Evolutionary conservation across 1,140 invertebrate genomes (phyloP).

Genomic region (Conus betulinus): DNA sequence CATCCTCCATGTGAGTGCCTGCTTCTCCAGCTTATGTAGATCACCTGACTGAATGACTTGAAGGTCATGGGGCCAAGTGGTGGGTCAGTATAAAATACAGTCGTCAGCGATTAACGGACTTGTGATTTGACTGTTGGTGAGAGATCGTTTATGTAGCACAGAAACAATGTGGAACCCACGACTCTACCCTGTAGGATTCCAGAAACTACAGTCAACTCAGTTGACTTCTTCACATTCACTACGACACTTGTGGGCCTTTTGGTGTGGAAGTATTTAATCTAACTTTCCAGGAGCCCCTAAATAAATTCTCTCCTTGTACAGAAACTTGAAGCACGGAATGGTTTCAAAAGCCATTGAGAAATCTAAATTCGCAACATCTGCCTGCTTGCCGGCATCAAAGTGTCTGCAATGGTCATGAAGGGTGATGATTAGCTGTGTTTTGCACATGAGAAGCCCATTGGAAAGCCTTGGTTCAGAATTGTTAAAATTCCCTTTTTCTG

Average conservation of each 20-base stretch:
- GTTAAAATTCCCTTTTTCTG: not conserved
- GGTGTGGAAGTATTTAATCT: not conserved
- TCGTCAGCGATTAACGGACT: slow-evolving; percentile 44
- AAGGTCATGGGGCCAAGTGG: not conserved
- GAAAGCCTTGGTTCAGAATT: not conserved
- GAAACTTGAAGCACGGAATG: not conserved
- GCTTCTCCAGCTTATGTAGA: slow-evolving; percentile 36
- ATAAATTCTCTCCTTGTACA: not conserved
- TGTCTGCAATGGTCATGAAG: not conserved
- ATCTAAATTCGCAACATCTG: not conserved
- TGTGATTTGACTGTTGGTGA: slow-evolving; percentile 34
- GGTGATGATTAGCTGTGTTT: not conserved
- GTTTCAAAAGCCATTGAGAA: not conserved
- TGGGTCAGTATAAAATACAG: slow-evolving; percentile 33
- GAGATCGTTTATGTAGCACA: slow-evolving; percentile 45
- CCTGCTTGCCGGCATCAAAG: not conserved
- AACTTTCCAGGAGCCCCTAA: not conserved
- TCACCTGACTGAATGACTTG: slow-evolving; percentile 26
- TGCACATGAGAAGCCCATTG: not conserved
- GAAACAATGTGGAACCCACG: not conserved
- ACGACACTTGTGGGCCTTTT: not conserved
- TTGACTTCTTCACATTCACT: not conserved
- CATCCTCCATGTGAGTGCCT: slow-evolving; percentile 43
- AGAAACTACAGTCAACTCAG: not conserved
- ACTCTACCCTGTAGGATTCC: not conserved